These are phyloP conservation scores for Tricholaema leucomelas DNA, from an alignment of 2,113 vertebrate genomes.

Conservation along the genomic window DNA sequence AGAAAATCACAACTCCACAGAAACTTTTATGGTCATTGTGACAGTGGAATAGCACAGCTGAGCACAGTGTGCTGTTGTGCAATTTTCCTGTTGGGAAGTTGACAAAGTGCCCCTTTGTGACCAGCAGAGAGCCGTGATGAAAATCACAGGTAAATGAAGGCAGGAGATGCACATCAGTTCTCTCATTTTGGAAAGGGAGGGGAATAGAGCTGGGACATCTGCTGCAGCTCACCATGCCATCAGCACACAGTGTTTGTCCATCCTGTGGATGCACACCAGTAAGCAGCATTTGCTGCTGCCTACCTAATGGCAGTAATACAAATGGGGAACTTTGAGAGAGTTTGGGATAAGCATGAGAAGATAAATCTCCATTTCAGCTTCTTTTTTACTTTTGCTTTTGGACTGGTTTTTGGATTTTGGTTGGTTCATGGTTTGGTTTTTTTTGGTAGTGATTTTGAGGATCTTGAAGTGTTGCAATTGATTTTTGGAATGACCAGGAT, in stretches of 20 bases:
- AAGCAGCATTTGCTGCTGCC: not conserved
- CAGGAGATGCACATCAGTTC: rapidly evolving
- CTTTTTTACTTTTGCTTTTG: not conserved
- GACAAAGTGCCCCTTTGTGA: not conserved
- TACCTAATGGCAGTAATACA: not conserved
- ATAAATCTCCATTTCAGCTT: not conserved
- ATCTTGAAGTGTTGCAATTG: not conserved
- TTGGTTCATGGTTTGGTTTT: not conserved
- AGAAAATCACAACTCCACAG: slow-evolving; percentile 4
- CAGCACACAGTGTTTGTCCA: not conserved
- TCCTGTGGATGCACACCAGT: rapidly evolving
- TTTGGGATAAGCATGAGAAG: not conserved
- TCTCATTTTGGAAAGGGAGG: not conserved
- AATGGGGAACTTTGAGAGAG: not conserved
- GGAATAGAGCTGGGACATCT: not conserved
- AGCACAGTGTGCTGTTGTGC: not conserved
- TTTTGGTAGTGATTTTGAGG: not conserved
- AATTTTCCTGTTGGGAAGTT: not conserved
- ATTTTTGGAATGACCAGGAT: not conserved
- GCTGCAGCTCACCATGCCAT: rapidly evolving
- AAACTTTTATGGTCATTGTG: not conserved
- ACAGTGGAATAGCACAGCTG: not conserved
- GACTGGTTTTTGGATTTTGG: not conserved
- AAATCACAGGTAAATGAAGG: not conserved
- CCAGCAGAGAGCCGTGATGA: not conserved